Conservation (phyloP, 2,888 invertebrate genomes). For the Dryobotodes eremita region DNA sequence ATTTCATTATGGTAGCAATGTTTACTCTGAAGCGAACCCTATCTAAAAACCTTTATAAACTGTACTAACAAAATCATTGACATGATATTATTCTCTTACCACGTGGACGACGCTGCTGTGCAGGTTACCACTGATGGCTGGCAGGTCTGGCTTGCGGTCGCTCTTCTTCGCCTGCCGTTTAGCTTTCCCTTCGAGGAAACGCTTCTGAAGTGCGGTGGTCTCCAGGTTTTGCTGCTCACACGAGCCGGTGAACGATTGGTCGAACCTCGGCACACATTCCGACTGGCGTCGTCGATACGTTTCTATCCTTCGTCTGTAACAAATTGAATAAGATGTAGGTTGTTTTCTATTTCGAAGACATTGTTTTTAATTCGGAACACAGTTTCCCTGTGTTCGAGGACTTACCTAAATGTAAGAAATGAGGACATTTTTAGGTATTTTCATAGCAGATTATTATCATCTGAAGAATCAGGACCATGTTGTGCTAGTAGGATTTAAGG, state of each 20-base stretch:
- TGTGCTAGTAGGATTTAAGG: not conserved
- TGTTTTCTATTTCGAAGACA: slow-evolving; percentile 7
- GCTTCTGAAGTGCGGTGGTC: slow-evolving; percentile 96
- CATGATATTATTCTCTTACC: slow-evolving; percentile 81
- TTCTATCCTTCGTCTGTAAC: slow-evolving; percentile 95
- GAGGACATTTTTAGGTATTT: not conserved
- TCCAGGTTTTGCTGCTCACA: slow-evolving; percentile 98
- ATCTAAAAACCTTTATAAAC: not conserved
- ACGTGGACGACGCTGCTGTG: slow-evolving; percentile 94
- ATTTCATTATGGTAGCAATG: not conserved
- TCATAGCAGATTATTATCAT: not conserved
- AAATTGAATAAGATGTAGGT: slow-evolving; percentile 47
- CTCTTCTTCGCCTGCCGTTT: slow-evolving; percentile 97
- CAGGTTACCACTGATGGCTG: slow-evolving; percentile 89
- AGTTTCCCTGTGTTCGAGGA: not conserved
- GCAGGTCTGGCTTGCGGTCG: slow-evolving; percentile 88
- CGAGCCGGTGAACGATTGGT: slow-evolving; percentile 96
- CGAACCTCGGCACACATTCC: slow-evolving; percentile 96
- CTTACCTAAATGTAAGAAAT: not conserved
- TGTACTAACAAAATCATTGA: not conserved
- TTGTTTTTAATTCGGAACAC: not conserved
- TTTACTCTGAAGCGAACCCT: not conserved
- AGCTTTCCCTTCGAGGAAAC: slow-evolving; percentile 97
- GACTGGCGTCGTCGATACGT: slow-evolving; percentile 96
- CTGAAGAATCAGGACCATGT: not conserved